These are phyloP conservation scores for Elysia crispata DNA, from an alignment of 2,888 invertebrate species.

Conservation along the genomic window DNA sequence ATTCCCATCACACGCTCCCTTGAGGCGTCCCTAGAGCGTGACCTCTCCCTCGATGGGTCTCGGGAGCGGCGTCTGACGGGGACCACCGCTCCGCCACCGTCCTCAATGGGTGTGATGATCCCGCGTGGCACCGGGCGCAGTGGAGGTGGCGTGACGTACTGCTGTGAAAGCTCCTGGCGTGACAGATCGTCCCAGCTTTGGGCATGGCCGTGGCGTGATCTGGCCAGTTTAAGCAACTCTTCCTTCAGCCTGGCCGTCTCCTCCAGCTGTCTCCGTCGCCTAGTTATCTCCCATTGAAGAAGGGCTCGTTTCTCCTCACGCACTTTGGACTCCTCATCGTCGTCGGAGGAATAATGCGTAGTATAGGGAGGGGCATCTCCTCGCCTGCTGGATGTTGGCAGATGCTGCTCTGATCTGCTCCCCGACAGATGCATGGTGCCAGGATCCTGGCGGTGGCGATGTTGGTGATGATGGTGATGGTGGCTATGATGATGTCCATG, in stretches of 20 bases:
- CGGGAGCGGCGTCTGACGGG: slow-evolving; percentile 4
- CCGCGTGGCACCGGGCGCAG: slow-evolving; percentile 58
- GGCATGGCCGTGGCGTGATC: slow-evolving; percentile 65
- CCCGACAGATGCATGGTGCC: slow-evolving; percentile 51
- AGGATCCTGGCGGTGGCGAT: slow-evolving; percentile 16
- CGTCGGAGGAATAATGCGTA: slow-evolving; percentile 56
- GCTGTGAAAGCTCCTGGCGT: slow-evolving; percentile 61
- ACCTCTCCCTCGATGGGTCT: slow-evolving; percentile 24
- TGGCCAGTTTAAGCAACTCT: slow-evolving; percentile 78
- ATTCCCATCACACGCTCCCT: slow-evolving; percentile 6
- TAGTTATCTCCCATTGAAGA: slow-evolving; percentile 82
- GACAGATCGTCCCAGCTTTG: slow-evolving; percentile 72
- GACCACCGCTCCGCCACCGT: slow-evolving; percentile 50
- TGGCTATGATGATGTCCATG: too few relatives aligned
- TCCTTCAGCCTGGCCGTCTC: slow-evolving; percentile 80
- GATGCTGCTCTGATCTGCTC: slow-evolving; percentile 57
- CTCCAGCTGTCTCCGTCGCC: slow-evolving; percentile 81
- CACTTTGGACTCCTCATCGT: slow-evolving; percentile 80
- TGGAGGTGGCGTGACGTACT: slow-evolving; percentile 50
- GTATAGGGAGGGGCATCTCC: slow-evolving; percentile 21
- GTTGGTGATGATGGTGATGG: neutral
- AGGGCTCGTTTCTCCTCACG: slow-evolving; percentile 81
- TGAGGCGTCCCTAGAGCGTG: slow-evolving; percentile 38
- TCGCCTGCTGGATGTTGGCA: slow-evolving; percentile 51
- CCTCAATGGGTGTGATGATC: slow-evolving; percentile 75